A percentile compares a stretch with the other conserved stretches of the same genome.
phyloP scores from a whole-genome alignment of 2,113 vertebrate species.

The Heptranchias perlo region DNA sequence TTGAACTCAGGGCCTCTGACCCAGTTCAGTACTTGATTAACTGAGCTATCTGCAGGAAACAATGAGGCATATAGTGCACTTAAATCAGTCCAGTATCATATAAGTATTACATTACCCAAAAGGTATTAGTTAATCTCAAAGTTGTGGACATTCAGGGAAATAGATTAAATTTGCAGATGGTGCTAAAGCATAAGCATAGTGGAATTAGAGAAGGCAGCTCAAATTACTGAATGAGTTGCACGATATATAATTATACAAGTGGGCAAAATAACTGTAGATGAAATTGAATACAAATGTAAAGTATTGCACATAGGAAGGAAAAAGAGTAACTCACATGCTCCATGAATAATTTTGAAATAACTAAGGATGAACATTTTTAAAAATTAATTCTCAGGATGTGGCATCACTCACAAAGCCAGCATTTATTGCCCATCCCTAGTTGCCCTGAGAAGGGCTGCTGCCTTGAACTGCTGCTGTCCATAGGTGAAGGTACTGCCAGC shows the following conservation, averaged over 20 bases:
- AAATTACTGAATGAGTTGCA: background rate
- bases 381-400: background rate
- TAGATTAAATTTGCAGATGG: background rate
- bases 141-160: background rate
- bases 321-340: background rate
- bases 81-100: background rate
- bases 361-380: background rate
- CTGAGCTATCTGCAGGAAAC: background rate
- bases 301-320: background rate
- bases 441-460: background rate
- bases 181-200: background rate
- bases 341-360: background rate
- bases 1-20: background rate
- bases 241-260: background rate
- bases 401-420: background rate
- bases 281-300: background rate
- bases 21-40: background rate
- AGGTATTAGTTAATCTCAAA: background rate
- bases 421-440: background rate
- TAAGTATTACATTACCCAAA: background rate
- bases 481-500: background rate
- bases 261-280: background rate
- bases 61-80: background rate
- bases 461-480: background rate
- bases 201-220: background rate